Base-by-base conservation (phyloP, 37 sponge, comb jelly and placozoan genomes). In the Agelas oroides region DNA sequence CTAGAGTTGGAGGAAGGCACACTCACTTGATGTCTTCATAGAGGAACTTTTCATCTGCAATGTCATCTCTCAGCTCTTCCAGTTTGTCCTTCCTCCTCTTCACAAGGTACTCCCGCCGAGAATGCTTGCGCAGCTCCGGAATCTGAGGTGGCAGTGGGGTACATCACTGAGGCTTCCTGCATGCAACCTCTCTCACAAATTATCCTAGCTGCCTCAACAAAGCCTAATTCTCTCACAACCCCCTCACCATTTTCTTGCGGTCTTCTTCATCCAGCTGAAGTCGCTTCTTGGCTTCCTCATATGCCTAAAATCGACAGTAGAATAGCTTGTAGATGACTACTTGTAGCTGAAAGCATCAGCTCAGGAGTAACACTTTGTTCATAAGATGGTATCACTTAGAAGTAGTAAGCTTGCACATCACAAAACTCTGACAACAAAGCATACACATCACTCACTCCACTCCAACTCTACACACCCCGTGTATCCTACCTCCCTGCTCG, bases 31-130 rank as follows among this genome's bases (percentile, higher is more conserved):
- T 63, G 73, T 93, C 96, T 25, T 59, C 58, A 54, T 80, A 97
- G 17, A 99, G 78, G 72, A 82, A 97, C 37, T 95, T 91, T 17
- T 95, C 94, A 82, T 99, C 99, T 59, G 64, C 82, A 23, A 99
- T 93, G 73, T 99, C 99, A 84, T 93, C 96, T 31, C 66, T 39
- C 41, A 99, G 82, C 65, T 97, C 98, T 13, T 88, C 96, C 64
- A 99, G 52, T 75, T 99, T 99, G 63, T 95, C 94, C 71, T 40
- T 80, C 70, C 81, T 77, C 64, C 99, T 70, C 78, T 97, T 91
- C 71, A 75, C 81, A 23, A 95, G 85, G 60, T 99, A 99, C 14
- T 87, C 86, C 31, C 80, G 71, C 17, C 99, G 82, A 18, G 96
- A 89, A 58, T 89, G 70, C 83, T 96, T 93, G 19, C 99, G 61